Conservation (phyloP, 2,888 invertebrate species). For the Subacronicta megacephala region DNA sequence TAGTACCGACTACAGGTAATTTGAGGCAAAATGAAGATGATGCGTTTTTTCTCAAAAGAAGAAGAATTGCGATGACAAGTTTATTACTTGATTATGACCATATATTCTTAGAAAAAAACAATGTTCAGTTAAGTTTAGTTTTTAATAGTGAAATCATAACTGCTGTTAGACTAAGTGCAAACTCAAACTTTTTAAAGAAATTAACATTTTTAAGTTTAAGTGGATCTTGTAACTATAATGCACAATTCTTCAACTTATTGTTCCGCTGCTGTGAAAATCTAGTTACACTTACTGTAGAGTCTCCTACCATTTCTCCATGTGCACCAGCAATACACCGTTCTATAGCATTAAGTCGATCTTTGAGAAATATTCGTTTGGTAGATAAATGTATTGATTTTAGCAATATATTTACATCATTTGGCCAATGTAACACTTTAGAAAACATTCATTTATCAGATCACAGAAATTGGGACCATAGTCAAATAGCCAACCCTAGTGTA, state of each 20-base stretch:
- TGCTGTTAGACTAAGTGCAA: slow-evolving; percentile 63
- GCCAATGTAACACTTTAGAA: slow-evolving; percentile 73
- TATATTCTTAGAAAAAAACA: slow-evolving; percentile 63
- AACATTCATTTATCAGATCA: slow-evolving; percentile 73
- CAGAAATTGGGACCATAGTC: slow-evolving; percentile 48
- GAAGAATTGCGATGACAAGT: slow-evolving; percentile 61
- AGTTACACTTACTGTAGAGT: slow-evolving; percentile 71
- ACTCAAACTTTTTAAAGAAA: slow-evolving; percentile 71
- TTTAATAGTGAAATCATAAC: slow-evolving; percentile 60
- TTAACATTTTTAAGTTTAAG: slow-evolving; percentile 75
- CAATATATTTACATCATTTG: slow-evolving; percentile 68
- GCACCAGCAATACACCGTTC: slow-evolving; percentile 61
- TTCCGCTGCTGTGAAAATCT: slow-evolving; percentile 73
- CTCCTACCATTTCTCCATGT: slow-evolving; percentile 60
- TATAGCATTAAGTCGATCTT: slow-evolving; percentile 63
- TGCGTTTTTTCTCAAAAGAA: slow-evolving; percentile 53
- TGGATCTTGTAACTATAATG: slow-evolving; percentile 66
- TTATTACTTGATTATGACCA: slow-evolving; percentile 71
- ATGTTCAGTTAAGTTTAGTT: slow-evolving; percentile 64
- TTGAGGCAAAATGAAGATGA: slow-evolving; percentile 20
- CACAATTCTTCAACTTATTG: slow-evolving; percentile 75
- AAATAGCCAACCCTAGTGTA: slow-evolving; percentile 62
- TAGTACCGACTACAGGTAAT: slow-evolving; percentile 43
- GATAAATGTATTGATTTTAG: slow-evolving; percentile 71
- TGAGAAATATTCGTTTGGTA: slow-evolving; percentile 75